A percentile compares a stretch with the other conserved stretches of the same genome.
These are phyloP conservation scores for Pediacus dermestoides DNA, from an alignment of 2,888 invertebrate species.

Conservation along the genomic window DNA sequence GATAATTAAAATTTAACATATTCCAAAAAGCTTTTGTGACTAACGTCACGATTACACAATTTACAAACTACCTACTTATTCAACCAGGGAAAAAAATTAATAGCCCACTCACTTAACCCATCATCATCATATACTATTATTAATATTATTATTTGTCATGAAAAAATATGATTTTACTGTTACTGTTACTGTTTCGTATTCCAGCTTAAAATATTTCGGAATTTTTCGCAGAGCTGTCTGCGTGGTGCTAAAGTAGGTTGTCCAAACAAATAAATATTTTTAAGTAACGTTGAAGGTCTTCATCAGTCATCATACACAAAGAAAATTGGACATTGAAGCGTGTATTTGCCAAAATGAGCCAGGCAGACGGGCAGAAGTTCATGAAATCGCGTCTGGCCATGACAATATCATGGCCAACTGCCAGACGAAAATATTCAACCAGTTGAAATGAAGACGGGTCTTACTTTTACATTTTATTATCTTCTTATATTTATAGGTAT, in stretches of 20 bases:
- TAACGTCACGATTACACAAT: too few species aligned
- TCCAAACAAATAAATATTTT: constrained; percentile 27
- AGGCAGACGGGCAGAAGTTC: constrained; percentile 31
- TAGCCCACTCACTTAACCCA: constrained; percentile 2
- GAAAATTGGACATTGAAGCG: constrained; percentile 16
- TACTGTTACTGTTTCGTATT: too few species aligned
- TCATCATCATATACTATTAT: too few species aligned
- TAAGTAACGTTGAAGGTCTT: constrained; percentile 26
- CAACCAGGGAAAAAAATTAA: constrained; percentile 8
- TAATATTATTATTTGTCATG: too few species aligned
- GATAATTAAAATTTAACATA: constrained; percentile 21
- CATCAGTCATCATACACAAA: too few species aligned
- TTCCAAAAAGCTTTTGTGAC: too few species aligned
- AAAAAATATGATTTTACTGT: too few species aligned
- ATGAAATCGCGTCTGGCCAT: constrained; percentile 38
- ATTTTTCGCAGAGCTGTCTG: constrained; percentile 13
- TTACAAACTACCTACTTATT: neutral
- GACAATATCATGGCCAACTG: constrained; percentile 41
- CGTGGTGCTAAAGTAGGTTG: constrained; percentile 23
- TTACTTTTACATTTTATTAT: neutral
- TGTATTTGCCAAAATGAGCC: constrained; percentile 21
- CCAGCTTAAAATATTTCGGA: too few species aligned
- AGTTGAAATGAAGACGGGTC: constrained; percentile 35
- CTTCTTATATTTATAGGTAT: too few species aligned
- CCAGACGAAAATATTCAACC: constrained; percentile 42